Base-by-base conservation (phyloP, 2,888 invertebrate genomes). In the Patella depressa region DNA sequence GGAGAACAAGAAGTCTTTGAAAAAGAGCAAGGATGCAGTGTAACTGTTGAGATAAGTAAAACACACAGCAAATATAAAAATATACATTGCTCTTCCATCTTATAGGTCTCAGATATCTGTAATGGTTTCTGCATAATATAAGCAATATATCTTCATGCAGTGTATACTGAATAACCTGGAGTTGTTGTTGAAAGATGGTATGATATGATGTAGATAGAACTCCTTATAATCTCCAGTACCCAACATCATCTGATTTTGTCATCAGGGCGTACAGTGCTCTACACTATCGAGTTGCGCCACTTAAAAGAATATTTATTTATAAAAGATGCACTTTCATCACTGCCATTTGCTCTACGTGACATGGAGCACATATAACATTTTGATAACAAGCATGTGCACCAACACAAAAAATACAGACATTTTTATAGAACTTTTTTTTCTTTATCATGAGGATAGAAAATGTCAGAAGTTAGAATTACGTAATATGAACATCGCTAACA, bases 291-390 rank as follows among this genome's bases (percentile, higher is more conserved):
- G 24, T 65, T 65, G 65, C 65, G 24, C 19, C 65, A 65, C 65
- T 65, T 65, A 65, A 65, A 65, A 65, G 19, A 65, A 24, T 65
- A 24, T 65, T 24, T 65, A 65, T 65, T 65, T 24, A 24, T 65
- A 65, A 65, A 65, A 65, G 65, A 65, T 65, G 65, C 19, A 24
- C 65, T 65, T 65, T 65, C 65, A 65, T 65, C 65, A 24, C 65
- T 24, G 65, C 24, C 19, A 65, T 19, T 45, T 65, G 65, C 65
- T 65, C 65, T 65, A 65, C 65, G 65, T 65, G 65, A 65, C 65
- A 65, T 65, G 24, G 19, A 24, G 19, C 65, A 65, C 24, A 19
- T 65, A 65, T 65, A 19, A 65, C 24, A 65, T 65, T 65, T 24
- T 65, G 19, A 65, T 65, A 65, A 65, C 65, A 65, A 24, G 65